Conservation (phyloP, 2,797 vertebrate genomes). For the Danio aesculapii region DNA sequence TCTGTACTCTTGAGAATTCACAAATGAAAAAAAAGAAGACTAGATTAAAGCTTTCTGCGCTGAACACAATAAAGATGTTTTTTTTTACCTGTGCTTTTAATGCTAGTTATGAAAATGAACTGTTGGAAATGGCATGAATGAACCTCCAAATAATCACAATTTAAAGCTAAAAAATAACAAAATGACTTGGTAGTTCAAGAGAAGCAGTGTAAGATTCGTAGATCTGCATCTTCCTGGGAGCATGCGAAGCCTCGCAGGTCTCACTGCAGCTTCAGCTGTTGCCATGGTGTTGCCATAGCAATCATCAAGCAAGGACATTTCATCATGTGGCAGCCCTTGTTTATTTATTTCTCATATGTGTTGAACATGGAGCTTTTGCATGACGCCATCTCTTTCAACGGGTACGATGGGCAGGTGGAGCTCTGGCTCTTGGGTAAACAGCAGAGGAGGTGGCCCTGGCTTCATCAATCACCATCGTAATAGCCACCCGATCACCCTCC, state of each 20-base stretch:
- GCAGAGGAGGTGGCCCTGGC: conserved; percentile 13
- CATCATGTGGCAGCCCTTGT: conserved; percentile 63
- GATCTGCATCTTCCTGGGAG: conserved; percentile 50
- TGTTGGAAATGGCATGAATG: background rate
- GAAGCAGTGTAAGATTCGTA: conserved; percentile 23
- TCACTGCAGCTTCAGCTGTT: conserved; percentile 73
- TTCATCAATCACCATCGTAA: conserved; percentile 42
- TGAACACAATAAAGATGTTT: no score
- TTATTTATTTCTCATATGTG: conserved; percentile 57
- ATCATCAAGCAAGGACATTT: conserved; percentile 70
- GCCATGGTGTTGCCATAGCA: conserved; percentile 73
- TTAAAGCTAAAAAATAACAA: background rate
- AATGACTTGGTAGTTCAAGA: conserved; percentile 4
- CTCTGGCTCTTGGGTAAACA: conserved; percentile 31
- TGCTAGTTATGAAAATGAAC: no score
- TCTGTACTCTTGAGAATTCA: no score
- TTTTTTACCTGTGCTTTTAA: no score
- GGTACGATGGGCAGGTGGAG: conserved; percentile 1
- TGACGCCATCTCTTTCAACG: conserved; percentile 49
- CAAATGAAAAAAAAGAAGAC: no score
- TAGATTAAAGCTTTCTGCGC: no score
- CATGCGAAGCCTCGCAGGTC: conserved; percentile 61
- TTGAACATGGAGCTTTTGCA: conserved; percentile 46
- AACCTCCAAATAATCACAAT: background rate
- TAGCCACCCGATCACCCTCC: background rate